Conservation (phyloP, 1,140 invertebrate genomes). For the Platyscapa corneri region DNA sequence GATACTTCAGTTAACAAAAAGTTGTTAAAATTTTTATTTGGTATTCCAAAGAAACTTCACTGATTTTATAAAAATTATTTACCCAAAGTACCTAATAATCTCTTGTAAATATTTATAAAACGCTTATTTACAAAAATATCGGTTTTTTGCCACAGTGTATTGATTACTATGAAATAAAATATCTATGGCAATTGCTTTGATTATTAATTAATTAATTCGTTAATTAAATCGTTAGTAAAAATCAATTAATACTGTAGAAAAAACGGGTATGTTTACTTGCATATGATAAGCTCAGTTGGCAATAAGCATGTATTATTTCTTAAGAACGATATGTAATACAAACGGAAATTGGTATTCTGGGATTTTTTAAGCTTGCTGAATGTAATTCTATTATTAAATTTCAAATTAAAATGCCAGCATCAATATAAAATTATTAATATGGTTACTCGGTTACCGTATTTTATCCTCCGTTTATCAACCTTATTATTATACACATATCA, state of each 20-base stretch:
- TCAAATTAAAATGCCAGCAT: constrained; percentile 40
- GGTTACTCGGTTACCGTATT: not conserved
- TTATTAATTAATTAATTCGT: no score
- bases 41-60: not conserved
- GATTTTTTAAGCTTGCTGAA: constrained; percentile 49
- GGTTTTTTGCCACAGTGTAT: not conserved
- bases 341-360: constrained; percentile 51
- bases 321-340: constrained; percentile 27
- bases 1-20: no score
- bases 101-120: not conserved
- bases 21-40: not conserved
- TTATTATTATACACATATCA: constrained; percentile 25
- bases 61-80: not conserved
- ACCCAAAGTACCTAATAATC: not conserved
- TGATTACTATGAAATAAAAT: not conserved
- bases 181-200: no score
- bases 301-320: constrained; percentile 41
- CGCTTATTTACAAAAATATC: not conserved
- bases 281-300: not conserved
- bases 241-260: not conserved
- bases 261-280: not conserved
- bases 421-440: constrained; percentile 19
- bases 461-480: not conserved
- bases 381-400: constrained; percentile 16
- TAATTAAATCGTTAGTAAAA: not conserved